Percentiles rank a stretch among this genome's conserved stretches.
phyloP scores from a whole-genome alignment of 2,888 invertebrate genomes.

The Dasypogon diadema region DNA sequence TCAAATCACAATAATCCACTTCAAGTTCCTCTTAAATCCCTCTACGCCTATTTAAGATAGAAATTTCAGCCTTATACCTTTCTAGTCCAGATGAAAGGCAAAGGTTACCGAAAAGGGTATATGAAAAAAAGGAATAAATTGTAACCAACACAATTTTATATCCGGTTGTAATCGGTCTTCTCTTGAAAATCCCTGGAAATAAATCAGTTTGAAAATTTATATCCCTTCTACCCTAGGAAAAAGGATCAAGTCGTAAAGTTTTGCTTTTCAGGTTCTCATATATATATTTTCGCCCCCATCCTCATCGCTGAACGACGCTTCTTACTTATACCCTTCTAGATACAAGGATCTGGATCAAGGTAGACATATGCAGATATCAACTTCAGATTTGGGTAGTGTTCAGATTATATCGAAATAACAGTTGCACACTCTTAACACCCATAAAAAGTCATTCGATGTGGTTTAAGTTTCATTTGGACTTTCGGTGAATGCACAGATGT shows the following conservation, averaged over 20 bases:
- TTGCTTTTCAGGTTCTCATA: constrained; percentile 16
- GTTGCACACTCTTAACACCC: constrained; percentile 54
- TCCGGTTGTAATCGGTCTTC: constrained; percentile 48
- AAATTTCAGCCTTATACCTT: constrained; percentile 29
- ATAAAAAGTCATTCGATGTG: constrained; percentile 55
- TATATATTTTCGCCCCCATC: neutral
- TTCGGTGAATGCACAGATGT: too few relatives aligned
- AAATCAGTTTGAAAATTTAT: constrained; percentile 56
- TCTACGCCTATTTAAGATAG: constrained; percentile 22
- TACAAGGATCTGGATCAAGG: constrained; percentile 14
- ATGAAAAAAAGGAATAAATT: constrained; percentile 28
- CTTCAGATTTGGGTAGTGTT: constrained; percentile 46
- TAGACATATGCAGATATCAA: constrained; percentile 43
- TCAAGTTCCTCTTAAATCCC: constrained; percentile 7
- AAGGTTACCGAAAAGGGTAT: constrained; percentile 9
- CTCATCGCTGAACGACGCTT: neutral
- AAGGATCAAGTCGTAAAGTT: constrained; percentile 50
- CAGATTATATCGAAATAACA: constrained; percentile 56
- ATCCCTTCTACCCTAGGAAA: constrained; percentile 44
- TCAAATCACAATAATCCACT: constrained; percentile 43
- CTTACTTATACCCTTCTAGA: neutral
- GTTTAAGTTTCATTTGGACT: too few relatives aligned
- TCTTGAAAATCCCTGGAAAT: constrained; percentile 51
- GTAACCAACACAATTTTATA: constrained; percentile 44
- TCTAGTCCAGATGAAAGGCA: neutral